phyloP scores from a whole-genome alignment of 1,140 invertebrate species.

The Drosophila paulistorum region DNA sequence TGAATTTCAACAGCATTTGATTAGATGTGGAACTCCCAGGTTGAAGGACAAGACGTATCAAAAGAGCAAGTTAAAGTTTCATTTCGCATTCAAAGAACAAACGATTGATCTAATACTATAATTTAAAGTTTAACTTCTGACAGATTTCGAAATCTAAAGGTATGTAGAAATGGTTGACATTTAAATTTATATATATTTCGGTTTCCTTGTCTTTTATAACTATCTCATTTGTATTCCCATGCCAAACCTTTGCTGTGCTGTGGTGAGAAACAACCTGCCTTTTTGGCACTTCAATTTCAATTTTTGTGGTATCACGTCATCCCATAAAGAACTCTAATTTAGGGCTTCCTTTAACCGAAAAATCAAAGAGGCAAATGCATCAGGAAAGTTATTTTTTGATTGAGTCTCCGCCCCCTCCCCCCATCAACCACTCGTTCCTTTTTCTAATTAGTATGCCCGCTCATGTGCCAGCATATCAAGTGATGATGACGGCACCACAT shows the following conservation, averaged over 20 bases:
- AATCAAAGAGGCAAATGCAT: constrained; percentile 50
- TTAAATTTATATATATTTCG: neutral
- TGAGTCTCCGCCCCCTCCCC: constrained; percentile 12
- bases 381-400: constrained; percentile 6
- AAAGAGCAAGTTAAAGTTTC: too few species aligned
- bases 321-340: constrained; percentile 70
- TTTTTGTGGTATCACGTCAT: constrained; percentile 31
- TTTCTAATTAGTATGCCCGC: constrained; percentile 74
- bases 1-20: too few species aligned
- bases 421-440: constrained; percentile 8
- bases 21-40: too few species aligned
- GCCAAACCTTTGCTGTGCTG: constrained; percentile 4
- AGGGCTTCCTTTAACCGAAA: constrained; percentile 60
- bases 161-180: neutral
- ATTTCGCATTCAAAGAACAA: neutral
- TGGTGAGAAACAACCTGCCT: neutral
- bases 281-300: constrained; percentile 20
- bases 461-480: constrained; percentile 72
- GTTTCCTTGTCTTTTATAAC: neutral
- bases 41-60: too few species aligned
- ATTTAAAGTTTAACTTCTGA: too few species aligned
- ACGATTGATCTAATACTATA: too few species aligned
- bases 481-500: constrained; percentile 50
- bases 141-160: too few species aligned
- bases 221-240: constrained; percentile 1